These are phyloP conservation scores for Littorina saxatilis DNA, from an alignment of 1,140 invertebrate species.

Conservation along the genomic window DNA sequence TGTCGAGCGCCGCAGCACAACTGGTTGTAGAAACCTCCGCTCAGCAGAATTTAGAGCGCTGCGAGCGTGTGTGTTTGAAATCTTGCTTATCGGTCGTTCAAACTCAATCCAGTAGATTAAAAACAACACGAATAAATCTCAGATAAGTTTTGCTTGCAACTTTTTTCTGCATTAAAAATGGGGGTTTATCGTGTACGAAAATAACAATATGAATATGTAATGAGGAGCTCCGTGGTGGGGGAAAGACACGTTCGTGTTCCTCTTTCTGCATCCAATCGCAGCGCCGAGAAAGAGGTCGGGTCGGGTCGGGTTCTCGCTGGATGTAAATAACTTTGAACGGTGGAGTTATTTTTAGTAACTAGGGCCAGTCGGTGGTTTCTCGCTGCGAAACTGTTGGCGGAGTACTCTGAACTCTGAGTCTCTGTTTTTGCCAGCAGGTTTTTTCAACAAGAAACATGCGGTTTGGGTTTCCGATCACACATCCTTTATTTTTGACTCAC, in stretches of 20 bases:
- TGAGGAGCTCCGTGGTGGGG: slow-evolving; percentile 11
- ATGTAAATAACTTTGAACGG: background rate
- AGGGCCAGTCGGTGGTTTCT: background rate
- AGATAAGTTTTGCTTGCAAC: background rate
- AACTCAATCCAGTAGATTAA: background rate
- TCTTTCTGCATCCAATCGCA: slow-evolving; percentile 27
- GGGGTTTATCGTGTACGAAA: slow-evolving; percentile 9
- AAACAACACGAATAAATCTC: background rate
- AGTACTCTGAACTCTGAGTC: background rate
- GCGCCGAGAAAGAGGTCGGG: background rate
- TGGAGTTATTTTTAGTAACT: background rate
- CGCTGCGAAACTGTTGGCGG: background rate
- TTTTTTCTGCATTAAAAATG: background rate
- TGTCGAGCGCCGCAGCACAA: slow-evolving; percentile 31
- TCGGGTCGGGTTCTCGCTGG: background rate
- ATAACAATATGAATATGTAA: slow-evolving; percentile 38
- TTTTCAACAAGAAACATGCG: background rate
- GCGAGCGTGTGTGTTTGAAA: background rate
- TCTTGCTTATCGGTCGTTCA: background rate
- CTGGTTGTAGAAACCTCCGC: slow-evolving; percentile 24
- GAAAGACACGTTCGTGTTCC: slow-evolving; percentile 36
- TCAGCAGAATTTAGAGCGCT: background rate
- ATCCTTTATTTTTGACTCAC: background rate
- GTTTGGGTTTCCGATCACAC: background rate
- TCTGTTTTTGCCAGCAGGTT: background rate